A percentile compares a stretch with the other conserved stretches of the same genome.
Evolutionary conservation across 2,888 invertebrate species (phyloP).

Genomic region (Cotesia congregata): DNA sequence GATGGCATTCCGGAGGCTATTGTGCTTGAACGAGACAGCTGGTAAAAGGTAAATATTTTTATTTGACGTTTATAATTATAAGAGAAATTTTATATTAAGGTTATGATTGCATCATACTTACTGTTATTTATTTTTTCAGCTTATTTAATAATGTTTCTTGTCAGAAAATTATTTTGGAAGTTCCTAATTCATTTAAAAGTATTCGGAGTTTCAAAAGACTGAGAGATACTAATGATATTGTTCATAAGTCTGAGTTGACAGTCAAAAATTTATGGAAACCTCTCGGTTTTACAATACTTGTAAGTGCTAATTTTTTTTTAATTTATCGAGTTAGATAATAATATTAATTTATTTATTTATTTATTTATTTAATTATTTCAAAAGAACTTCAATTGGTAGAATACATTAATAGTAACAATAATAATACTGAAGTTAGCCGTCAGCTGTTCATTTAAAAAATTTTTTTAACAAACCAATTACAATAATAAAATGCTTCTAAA

Average conservation of each 20-base stretch:
- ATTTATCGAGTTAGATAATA: neutral
- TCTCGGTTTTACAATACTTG: constrained; percentile 77
- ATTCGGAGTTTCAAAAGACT: constrained; percentile 54
- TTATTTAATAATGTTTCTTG: constrained; percentile 54
- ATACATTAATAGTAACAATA: too few species aligned
- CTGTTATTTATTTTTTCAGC: constrained; percentile 50
- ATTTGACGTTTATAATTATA: neutral
- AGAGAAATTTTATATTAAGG: constrained; percentile 18
- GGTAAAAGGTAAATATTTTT: constrained; percentile 55
- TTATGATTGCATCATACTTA: constrained; percentile 13
- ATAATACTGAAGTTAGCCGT: neutral
- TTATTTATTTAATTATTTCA: too few species aligned
- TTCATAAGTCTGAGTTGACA: constrained; percentile 63
- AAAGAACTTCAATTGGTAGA: too few species aligned
- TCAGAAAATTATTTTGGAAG: constrained; percentile 50
- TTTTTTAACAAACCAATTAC: too few species aligned
- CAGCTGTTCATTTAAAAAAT: too few species aligned
- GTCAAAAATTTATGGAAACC: constrained; percentile 74
- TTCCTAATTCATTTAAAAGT: constrained; percentile 50
- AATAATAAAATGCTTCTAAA: too few species aligned
- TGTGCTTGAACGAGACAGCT: constrained; percentile 51
- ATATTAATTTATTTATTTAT: too few species aligned
- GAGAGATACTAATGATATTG: constrained; percentile 41
- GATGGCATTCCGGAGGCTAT: constrained; percentile 56
- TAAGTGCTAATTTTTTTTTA: constrained; percentile 64